Percentiles rank a stretch among this genome's conserved stretches.
Conservation (phyloP, 1,140 invertebrate genomes). For the Drosophila suzukii region DNA sequence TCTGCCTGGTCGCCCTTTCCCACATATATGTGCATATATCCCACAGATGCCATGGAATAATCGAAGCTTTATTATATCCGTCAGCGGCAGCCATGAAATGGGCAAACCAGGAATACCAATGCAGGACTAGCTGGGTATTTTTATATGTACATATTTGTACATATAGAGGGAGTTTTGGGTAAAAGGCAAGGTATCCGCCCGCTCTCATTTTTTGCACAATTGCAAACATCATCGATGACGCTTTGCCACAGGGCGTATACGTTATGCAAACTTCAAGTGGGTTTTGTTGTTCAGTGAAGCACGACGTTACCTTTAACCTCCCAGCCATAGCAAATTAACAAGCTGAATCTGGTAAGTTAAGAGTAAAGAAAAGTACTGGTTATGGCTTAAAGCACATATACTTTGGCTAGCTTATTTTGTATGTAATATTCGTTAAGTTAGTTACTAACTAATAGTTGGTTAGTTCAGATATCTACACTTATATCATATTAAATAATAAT, state of each 20-base stretch:
- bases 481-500: too few relatives aligned
- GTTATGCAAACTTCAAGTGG: conserved; percentile 16
- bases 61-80: conserved; percentile 59
- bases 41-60: conserved; percentile 46
- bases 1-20: conserved; percentile 51
- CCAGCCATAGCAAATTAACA: neutral
- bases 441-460: too few relatives aligned
- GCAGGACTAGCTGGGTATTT: conserved; percentile 6
- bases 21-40: neutral
- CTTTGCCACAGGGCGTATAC: conserved; percentile 46
- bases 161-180: conserved; percentile 14
- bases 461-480: too few relatives aligned
- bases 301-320: neutral
- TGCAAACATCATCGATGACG: conserved; percentile 53
- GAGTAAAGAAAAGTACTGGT: neutral
- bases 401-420: too few relatives aligned
- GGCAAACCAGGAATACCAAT: conserved; percentile 10
- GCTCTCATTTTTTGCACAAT: conserved; percentile 46
- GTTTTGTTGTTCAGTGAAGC: neutral
- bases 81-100: conserved; percentile 43
- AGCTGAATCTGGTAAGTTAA: neutral
- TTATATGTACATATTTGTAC: neutral
- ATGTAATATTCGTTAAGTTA: too few relatives aligned
- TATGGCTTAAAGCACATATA: too few relatives aligned
- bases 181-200: conserved; percentile 6